A percentile compares a stretch with the other conserved stretches of the same genome.
These are phyloP conservation scores for Meiosimyza decipiens DNA, from an alignment of 2,888 invertebrate species.

Conservation along the genomic window DNA sequence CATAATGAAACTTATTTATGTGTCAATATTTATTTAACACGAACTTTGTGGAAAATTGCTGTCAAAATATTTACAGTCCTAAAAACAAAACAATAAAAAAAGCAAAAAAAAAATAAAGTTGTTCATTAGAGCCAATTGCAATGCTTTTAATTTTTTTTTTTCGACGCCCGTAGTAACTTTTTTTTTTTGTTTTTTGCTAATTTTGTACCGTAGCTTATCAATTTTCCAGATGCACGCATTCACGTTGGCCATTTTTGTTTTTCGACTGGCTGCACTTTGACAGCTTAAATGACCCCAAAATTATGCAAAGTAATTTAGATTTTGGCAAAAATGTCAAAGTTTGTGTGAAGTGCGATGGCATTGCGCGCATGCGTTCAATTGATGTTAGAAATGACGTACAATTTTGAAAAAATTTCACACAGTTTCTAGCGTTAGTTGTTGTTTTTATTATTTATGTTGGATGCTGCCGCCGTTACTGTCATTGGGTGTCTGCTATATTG, in stretches of 20 bases:
- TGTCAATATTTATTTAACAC: conserved; percentile 31
- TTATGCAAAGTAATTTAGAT: conserved; percentile 19
- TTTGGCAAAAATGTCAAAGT: conserved; percentile 28
- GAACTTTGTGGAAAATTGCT: conserved; percentile 22
- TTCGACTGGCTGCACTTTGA: neutral
- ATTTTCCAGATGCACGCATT: conserved; percentile 27
- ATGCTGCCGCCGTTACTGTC: conserved; percentile 14
- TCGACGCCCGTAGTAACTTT: neutral
- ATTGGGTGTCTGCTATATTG: neutral
- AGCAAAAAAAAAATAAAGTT: conserved; percentile 1
- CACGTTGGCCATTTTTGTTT: conserved; percentile 11
- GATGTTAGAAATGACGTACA: neutral
- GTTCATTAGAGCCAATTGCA: conserved; percentile 27
- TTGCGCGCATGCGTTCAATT: neutral
- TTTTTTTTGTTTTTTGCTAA: neutral
- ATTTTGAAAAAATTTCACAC: conserved; percentile 27
- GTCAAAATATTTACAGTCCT: conserved; percentile 30
- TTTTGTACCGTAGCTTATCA: conserved; percentile 10
- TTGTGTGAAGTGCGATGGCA: conserved; percentile 13
- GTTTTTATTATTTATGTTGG: conserved; percentile 1
- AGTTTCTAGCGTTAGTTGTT: neutral
- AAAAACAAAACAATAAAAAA: neutral
- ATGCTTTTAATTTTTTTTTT: conserved; percentile 4
- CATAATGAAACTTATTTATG: conserved; percentile 14
- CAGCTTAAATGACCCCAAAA: conserved; percentile 17